Percentiles rank a stretch among this genome's conserved stretches.
Evolutionary conservation across 1,140 invertebrate species (phyloP).

Genomic region (Tetragnatha versicolor): DNA sequence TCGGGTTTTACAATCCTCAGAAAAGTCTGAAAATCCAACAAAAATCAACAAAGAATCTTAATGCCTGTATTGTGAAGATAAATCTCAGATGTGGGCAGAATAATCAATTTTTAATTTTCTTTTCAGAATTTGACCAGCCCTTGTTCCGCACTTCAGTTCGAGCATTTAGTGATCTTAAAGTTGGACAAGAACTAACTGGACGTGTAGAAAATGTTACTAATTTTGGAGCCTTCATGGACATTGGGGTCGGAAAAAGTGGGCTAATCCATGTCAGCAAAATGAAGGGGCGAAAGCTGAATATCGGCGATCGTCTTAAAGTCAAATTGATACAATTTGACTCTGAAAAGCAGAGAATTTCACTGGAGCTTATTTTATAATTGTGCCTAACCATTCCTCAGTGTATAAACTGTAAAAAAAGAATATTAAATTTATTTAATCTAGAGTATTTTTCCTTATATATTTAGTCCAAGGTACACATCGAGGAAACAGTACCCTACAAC

Average conservation of each 20-base stretch:
- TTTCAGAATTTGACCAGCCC: slow-evolving; percentile 69
- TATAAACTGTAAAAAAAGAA: neutral
- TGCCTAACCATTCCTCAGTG: too few species aligned
- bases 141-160: slow-evolving; percentile 74
- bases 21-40: too few species aligned
- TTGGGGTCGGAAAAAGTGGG: slow-evolving; percentile 78
- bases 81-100: too few species aligned
- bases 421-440: neutral
- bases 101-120: too few species aligned
- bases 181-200: slow-evolving; percentile 69
- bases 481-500: neutral
- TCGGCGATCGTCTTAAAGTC: slow-evolving; percentile 76
- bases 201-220: slow-evolving; percentile 82
- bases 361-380: too few species aligned
- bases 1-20: too few species aligned
- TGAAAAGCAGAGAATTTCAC: neutral
- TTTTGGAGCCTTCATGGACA: slow-evolving; percentile 90
- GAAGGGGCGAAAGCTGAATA: slow-evolving; percentile 69
- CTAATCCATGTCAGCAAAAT: slow-evolving; percentile 76
- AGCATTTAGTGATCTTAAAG: slow-evolving; percentile 70
- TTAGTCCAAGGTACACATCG: neutral
- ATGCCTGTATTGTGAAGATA: too few species aligned
- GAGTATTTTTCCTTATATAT: neutral
- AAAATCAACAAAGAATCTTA: too few species aligned
- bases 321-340: slow-evolving; percentile 68